phyloP scores from a whole-genome alignment of 1,140 invertebrate species.

The Orchestia grillus region DNA sequence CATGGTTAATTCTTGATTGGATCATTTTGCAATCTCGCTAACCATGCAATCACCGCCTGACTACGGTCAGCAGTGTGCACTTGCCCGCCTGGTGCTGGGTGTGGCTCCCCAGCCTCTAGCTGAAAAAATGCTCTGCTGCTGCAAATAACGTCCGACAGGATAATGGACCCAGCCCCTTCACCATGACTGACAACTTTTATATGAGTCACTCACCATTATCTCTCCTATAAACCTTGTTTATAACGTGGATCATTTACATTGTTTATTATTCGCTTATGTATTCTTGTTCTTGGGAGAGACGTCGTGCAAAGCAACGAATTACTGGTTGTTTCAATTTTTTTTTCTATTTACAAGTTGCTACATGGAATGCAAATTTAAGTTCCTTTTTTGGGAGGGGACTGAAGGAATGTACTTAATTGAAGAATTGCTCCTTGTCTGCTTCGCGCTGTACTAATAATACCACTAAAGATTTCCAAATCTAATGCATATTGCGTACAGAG shows the following conservation, averaged over 20 bases:
- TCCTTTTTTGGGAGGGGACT: background rate
- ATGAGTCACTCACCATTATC: background rate
- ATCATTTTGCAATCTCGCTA: background rate
- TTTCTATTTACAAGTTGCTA: background rate
- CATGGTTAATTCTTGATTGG: background rate
- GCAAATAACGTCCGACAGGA: background rate
- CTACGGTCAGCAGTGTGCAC: background rate
- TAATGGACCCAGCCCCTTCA: background rate
- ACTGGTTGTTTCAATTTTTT: background rate
- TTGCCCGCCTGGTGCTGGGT: background rate
- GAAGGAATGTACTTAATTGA: background rate
- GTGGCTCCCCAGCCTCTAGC: background rate
- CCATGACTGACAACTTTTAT: slow-evolving; percentile 32
- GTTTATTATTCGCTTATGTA: background rate
- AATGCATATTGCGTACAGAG: background rate
- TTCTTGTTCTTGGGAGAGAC: background rate
- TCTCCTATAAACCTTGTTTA: background rate
- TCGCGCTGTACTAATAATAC: background rate
- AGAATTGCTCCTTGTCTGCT: background rate
- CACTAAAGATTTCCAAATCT: background rate
- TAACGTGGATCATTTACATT: background rate
- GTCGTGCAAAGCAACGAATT: background rate
- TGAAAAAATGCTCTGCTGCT: background rate
- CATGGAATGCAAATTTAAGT: background rate
- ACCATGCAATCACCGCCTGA: background rate